These are phyloP conservation scores for Dicentrarchus labrax DNA, from an alignment of 2,113 vertebrate genomes.

Conservation along the genomic window DNA sequence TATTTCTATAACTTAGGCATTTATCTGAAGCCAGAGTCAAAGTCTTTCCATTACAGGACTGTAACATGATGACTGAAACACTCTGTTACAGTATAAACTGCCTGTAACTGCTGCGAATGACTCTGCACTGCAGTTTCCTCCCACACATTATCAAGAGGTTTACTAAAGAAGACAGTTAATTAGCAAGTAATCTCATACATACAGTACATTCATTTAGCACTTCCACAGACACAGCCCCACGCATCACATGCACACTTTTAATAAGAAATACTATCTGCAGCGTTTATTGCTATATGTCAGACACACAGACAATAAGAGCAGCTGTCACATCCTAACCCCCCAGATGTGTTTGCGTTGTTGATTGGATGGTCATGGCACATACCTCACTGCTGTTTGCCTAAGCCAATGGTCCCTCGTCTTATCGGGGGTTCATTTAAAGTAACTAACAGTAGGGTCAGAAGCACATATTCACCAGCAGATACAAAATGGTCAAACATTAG, in stretches of 20 bases:
- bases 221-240: not conserved
- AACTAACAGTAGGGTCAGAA: conserved; percentile 16
- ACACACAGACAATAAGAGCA: conserved; percentile 22
- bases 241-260: conserved; percentile 40
- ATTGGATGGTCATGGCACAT: conserved; percentile 53
- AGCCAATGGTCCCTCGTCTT: conserved; percentile 58
- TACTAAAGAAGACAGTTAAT: conserved; percentile 86
- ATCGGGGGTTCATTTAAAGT: conserved; percentile 52
- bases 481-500: not conserved
- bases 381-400: conserved; percentile 60
- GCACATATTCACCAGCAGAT: conserved; percentile 19
- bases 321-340: conserved; percentile 55
- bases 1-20: too few relatives aligned
- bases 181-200: conserved; percentile 76
- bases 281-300: conserved; percentile 53
- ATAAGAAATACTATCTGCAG: conserved; percentile 46
- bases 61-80: not conserved
- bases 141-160: conserved; percentile 39
- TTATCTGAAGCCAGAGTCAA: not conserved
- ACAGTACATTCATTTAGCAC: conserved; percentile 22
- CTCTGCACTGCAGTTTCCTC: conserved; percentile 1
- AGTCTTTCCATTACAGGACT: not conserved
- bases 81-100: not conserved
- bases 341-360: conserved; percentile 69
- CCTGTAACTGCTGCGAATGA: conserved; percentile 1